Evolutionary conservation across 2,113 vertebrate genomes (phyloP), one percentile per base, ranked within the genome.

Genomic region (Colinus virginianus): DNA sequence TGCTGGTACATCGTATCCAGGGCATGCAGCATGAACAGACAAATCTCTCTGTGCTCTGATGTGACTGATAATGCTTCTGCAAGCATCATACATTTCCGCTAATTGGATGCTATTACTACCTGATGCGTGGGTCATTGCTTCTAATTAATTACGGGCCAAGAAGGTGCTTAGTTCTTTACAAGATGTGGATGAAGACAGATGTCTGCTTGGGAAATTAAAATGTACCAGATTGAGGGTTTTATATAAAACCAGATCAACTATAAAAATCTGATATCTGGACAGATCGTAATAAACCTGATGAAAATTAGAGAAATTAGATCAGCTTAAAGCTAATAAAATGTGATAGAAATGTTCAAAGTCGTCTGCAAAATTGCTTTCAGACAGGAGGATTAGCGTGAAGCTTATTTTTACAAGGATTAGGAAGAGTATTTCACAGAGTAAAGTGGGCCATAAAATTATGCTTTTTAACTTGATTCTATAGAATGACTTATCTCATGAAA

Each of bases 61-160:
- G 51, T 43, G 78, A 76, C 70, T 79, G 67, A 42, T 62, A 72
- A 30, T 36, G 43, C 68, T 70, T 87, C 21, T 34, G 48, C 26
- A 63, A 72, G 70, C 43, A 61, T 51, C 48, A 19, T 40, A 51
- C 46, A 67, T 93, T 90, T 89, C 36, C 68, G 42, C 75, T 93
- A 92, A 92, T 71, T 90, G 79, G 87, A 51, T 87, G 55, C 81
- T 87, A 43, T 87, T 93, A 80, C 68, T 74, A 71, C 56, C 64
- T 91, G 72, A 91, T 92, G 68, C 4, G 1, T 82, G 69, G 84
- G 88, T 90, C 74, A 59, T 85, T 90, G 75, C 56, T 89, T 11
- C 78, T 92, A 87, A 92, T 94, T 94, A 94, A 96, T 89, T 93
- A 90, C 92, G 78, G 87, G 46, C 87, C 55, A 79, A 82, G 78